These are phyloP conservation scores for Troilus luridus DNA, from an alignment of 2,888 invertebrate species.

Conservation along the genomic window DNA sequence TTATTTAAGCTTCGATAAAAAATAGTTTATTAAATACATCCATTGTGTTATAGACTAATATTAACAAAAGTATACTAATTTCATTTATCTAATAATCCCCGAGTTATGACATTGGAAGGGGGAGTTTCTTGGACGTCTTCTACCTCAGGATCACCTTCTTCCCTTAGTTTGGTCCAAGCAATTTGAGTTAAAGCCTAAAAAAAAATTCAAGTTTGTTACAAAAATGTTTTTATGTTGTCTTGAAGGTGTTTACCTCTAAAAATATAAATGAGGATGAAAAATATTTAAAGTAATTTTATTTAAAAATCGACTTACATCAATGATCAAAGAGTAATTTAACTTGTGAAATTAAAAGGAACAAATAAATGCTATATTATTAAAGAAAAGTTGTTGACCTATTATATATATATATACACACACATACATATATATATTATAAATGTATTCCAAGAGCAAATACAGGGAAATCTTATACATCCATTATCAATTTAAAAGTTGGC, in stretches of 20 bases:
- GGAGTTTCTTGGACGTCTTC: slow-evolving; percentile 62
- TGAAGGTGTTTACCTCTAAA: too few relatives aligned
- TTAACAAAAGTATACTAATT: neutral
- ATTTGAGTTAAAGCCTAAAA: slow-evolving; percentile 67
- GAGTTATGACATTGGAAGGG: slow-evolving; percentile 65
- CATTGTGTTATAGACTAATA: neutral
- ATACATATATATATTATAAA: too few relatives aligned
- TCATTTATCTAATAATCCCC: slow-evolving; percentile 64
- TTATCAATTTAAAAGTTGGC: neutral
- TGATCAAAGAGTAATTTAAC: neutral
- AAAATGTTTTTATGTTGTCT: too few relatives aligned
- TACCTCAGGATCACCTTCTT: slow-evolving; percentile 63
- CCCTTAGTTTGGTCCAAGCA: slow-evolving; percentile 65
- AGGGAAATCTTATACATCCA: too few relatives aligned
- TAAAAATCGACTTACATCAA: neutral
- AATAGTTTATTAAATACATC: neutral
- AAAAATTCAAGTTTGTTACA: neutral
- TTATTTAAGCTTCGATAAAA: neutral
- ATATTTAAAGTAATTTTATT: neutral
- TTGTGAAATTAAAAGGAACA: neutral
- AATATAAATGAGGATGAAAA: neutral
- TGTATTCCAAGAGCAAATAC: neutral
- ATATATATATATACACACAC: neutral
- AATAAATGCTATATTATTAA: neutral
- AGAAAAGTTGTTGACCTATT: neutral